Evolutionary conservation across 2,113 vertebrate species (phyloP).

Genomic region (Scomber scombrus): DNA sequence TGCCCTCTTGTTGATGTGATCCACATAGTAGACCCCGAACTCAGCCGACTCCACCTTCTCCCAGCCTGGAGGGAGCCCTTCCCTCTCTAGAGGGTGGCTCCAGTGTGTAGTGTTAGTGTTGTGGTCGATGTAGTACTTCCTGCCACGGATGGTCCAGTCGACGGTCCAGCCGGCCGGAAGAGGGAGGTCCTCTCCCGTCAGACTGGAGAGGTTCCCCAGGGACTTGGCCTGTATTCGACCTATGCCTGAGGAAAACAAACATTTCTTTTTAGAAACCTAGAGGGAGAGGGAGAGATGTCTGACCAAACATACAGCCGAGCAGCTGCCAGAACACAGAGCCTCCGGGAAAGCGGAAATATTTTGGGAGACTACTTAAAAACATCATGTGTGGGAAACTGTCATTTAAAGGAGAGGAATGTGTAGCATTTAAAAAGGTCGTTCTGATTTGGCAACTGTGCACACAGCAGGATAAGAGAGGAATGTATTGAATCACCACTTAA

Average conservation of each 20-base stretch:
- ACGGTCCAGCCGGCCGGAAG: conserved; percentile 96
- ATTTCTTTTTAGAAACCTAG: conserved; percentile 44
- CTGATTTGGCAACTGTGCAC: conserved; percentile 16
- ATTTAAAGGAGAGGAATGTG: conserved; percentile 50
- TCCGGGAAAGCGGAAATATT: conserved; percentile 47
- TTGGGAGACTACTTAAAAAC: conserved; percentile 34
- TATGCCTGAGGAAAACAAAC: conserved; percentile 87
- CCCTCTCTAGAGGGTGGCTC: conserved; percentile 97
- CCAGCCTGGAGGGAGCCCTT: conserved; percentile 97
- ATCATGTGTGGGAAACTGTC: conserved; percentile 60
- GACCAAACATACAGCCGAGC: conserved; percentile 40
- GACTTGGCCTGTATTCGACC: conserved; percentile 96
- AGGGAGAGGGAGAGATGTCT: conserved; percentile 34
- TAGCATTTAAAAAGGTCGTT: conserved; percentile 45
- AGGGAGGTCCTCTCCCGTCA: conserved; percentile 91
- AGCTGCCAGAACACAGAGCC: conserved; percentile 38
- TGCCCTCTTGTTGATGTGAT: conserved; percentile 96
- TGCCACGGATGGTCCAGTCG: conserved; percentile 98
- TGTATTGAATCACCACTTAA: conserved; percentile 31
- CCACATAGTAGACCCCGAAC: conserved; percentile 96
- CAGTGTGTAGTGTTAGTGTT: conserved; percentile 99
- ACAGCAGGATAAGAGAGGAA: conserved; percentile 29
- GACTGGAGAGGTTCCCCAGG: conserved; percentile 94
- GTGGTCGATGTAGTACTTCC: conserved; percentile 98
- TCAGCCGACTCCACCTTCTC: conserved; percentile 96